These are phyloP conservation scores for Anabacerthia variegaticeps DNA, from an alignment of 2,797 vertebrate genomes.

Conservation along the genomic window DNA sequence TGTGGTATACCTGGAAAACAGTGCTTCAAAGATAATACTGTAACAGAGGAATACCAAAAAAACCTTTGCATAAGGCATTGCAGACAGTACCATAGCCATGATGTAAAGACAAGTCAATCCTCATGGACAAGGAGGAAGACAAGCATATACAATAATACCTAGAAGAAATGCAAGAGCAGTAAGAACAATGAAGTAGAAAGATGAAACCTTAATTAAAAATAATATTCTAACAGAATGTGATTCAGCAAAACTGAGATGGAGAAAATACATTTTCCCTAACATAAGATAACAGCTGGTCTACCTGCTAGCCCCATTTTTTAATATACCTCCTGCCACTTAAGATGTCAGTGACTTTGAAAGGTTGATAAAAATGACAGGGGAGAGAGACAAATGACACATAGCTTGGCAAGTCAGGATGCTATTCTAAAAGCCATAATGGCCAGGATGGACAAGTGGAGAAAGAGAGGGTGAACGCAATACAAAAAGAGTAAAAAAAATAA, in stretches of 20 bases:
- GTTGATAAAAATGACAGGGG: not conserved
- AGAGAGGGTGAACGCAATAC: not conserved
- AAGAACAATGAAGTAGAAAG: not conserved
- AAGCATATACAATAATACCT: not conserved
- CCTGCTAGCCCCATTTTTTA: not conserved
- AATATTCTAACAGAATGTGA: not conserved
- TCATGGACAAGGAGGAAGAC: not conserved
- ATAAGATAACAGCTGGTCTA: not conserved
- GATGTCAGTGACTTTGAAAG: not conserved
- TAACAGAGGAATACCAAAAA: not conserved
- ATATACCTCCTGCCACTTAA: not conserved
- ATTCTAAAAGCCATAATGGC: not conserved
- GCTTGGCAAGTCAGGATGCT: not conserved
- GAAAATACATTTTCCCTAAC: not conserved
- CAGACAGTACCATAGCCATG: fast-evolving
- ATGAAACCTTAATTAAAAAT: not conserved
- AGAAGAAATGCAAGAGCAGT: not conserved
- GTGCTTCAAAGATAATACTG: not conserved
- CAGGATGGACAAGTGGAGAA: not conserved
- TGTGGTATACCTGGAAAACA: not conserved
- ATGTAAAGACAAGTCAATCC: not conserved
- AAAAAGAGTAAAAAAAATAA: not conserved
- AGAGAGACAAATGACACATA: not conserved
- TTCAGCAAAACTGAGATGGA: not conserved
- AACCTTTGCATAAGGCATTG: not conserved